Evolutionary conservation across 2,797 vertebrate genomes (phyloP), one percentile per base, ranked within the genome.

Genomic region (Emys orbicularis): DNA sequence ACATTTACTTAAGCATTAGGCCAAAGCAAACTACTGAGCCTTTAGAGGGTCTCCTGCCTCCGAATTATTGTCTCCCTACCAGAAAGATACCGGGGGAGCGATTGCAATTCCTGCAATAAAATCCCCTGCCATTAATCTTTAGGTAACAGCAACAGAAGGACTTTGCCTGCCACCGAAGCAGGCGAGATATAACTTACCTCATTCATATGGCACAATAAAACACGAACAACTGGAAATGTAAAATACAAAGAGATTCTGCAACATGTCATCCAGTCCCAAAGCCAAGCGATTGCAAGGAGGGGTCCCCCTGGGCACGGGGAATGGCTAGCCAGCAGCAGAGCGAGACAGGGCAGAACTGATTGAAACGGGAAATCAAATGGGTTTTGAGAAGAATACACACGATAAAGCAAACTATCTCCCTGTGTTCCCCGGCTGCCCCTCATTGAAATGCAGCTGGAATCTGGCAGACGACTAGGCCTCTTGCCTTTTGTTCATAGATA

Each of bases 401-500:
- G 13, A 49, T 47, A 44, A 77, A 27, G 41, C 44, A 77, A 72
- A 49, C 8, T 8, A 8, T 49, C 44, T 76, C 25, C 12, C 44
- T 77, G 41, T 12, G 27, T 53, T n/a, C 53, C 12, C 79, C 9
- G 47, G 77, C 7, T 12, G 1, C 1, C 0, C 31, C 50, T 82
- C 65, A 68, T 81, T 16, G 88, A 47, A 57, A 56, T 37, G 37
- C 41, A 44, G 80, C 27, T 47, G 74, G 54, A 61, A 85, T 7
- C 19, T 29, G 25, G 50, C 7, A 47, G 27, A 31, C 41, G 56
- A 47, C 65, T 59, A 13, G 2, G 4, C 0, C 23, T 8, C 47
- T 25, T 9, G 52, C 54, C 25, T 47, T 37, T 72, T 15, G 37
- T 27, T 50, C 80, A 0, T 0, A 18, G 59, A 18, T n/a, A 9